Percentiles rank a stretch among this genome's conserved stretches.
These are phyloP conservation scores for Crocidura indochinensis DNA, from an alignment of 2,797 vertebrate species.

Conservation along the genomic window DNA sequence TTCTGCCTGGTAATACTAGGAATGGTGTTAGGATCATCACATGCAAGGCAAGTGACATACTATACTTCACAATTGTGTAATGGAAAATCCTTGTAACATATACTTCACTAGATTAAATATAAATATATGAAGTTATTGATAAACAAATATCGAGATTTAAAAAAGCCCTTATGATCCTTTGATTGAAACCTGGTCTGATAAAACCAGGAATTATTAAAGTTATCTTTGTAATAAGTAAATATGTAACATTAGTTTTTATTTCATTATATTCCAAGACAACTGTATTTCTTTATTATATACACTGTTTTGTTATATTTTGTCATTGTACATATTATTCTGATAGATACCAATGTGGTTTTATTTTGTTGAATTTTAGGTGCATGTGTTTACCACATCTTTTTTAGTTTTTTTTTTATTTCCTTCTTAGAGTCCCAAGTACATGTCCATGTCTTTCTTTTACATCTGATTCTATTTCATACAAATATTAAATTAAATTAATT, in stretches of 20 bases:
- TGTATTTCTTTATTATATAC: not conserved
- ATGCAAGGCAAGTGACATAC: too few species aligned
- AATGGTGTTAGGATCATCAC: too few species aligned
- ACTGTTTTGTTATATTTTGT: not conserved
- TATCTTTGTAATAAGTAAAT: not conserved
- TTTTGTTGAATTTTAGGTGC: not conserved
- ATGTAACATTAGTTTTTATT: not conserved
- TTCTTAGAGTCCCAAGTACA: not conserved
- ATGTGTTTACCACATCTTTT: not conserved
- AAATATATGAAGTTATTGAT: too few species aligned
- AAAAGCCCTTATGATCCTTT: too few species aligned
- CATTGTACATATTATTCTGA: not conserved
- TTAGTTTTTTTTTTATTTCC: not conserved
- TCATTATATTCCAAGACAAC: not conserved
- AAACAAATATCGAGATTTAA: too few species aligned
- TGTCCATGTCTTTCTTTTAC: not conserved
- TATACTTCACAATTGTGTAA: too few species aligned
- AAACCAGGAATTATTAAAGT: not conserved
- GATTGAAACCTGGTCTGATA: too few species aligned
- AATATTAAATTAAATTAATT: not conserved
- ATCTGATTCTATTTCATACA: not conserved
- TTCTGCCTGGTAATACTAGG: too few species aligned
- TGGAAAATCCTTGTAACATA: too few species aligned
- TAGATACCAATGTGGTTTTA: not conserved
- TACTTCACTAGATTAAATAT: too few species aligned